Percentiles rank a stretch among this genome's conserved stretches.
Evolutionary conservation across 92 coral and sea anemone species (phyloP).

Genomic region (Heliopora coerulea): DNA sequence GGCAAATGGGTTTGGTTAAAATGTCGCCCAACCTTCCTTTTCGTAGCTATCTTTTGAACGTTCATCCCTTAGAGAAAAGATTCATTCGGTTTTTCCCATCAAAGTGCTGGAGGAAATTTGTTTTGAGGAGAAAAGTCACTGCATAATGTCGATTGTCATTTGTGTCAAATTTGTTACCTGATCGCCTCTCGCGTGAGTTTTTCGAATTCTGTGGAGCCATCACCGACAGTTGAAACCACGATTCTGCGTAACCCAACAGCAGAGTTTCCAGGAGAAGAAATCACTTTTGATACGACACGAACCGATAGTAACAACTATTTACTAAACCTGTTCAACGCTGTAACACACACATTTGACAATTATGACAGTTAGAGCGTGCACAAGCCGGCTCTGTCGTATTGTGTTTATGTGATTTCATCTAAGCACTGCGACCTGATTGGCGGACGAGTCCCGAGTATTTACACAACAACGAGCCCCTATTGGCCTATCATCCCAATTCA

Average conservation of each 20-base stretch:
- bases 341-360: constrained; percentile 97
- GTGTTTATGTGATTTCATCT: constrained; percentile 37
- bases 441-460: constrained; percentile 4
- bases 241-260: not conserved
- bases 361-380: constrained; percentile 80
- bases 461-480: constrained; percentile 9
- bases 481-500: constrained; percentile 11
- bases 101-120: not conserved
- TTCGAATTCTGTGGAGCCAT: constrained; percentile 42
- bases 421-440: constrained; percentile 24
- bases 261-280: not conserved
- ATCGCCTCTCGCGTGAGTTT: constrained; percentile 28
- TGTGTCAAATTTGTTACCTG: constrained; percentile 30
- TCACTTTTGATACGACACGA: not conserved
- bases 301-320: constrained; percentile 57
- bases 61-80: not conserved
- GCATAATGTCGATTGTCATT: constrained; percentile 17
- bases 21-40: too few species aligned
- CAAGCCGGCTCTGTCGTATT: constrained; percentile 48
- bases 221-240: not conserved
- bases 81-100: not conserved
- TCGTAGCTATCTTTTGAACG: too few species aligned
- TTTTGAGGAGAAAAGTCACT: constrained; percentile 10
- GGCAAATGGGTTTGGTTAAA: too few species aligned
- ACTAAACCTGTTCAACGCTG: constrained; percentile 97